Conservation (phyloP, 2,888 invertebrate genomes). For the Tiliacea citrago region DNA sequence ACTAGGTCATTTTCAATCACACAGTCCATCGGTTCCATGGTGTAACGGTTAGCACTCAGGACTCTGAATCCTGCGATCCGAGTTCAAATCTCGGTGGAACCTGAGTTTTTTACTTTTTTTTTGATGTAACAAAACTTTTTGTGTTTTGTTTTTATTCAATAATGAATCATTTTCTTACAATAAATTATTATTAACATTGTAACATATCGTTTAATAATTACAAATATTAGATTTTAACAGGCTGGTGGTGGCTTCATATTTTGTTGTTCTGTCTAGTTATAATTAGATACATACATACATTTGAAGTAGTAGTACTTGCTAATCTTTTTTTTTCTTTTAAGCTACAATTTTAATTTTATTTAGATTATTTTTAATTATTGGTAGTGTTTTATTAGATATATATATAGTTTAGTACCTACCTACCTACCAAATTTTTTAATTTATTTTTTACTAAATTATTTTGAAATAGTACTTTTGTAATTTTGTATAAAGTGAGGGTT, state of each 20-base stretch:
- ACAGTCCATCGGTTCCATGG: constrained; percentile 82
- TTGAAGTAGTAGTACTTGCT: no score
- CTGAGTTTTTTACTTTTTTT: constrained; percentile 74
- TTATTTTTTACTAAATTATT: no score
- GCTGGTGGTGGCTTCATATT: no score
- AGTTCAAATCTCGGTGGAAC: constrained; percentile 95
- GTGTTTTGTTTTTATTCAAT: no score
- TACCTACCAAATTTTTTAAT: no score
- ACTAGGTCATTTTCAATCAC: background rate
- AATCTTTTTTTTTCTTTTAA: background rate
- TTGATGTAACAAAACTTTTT: no score
- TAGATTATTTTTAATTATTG: background rate
- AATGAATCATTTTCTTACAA: no score
- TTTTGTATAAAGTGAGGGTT: no score
- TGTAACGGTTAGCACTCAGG: constrained; percentile 95
- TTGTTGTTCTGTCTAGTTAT: no score
- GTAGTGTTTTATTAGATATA: background rate
- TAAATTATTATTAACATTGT: background rate
- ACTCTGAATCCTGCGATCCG: constrained; percentile 96
- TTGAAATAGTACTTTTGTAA: no score
- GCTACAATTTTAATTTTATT: background rate
- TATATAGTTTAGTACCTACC: background rate
- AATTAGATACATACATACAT: no score
- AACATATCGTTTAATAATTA: background rate
- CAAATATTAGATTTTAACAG: background rate